A percentile compares a stretch with the other conserved stretches of the same genome.
Conservation (phyloP, 2,888 invertebrate genomes). For the Oxytorus armatus region DNA sequence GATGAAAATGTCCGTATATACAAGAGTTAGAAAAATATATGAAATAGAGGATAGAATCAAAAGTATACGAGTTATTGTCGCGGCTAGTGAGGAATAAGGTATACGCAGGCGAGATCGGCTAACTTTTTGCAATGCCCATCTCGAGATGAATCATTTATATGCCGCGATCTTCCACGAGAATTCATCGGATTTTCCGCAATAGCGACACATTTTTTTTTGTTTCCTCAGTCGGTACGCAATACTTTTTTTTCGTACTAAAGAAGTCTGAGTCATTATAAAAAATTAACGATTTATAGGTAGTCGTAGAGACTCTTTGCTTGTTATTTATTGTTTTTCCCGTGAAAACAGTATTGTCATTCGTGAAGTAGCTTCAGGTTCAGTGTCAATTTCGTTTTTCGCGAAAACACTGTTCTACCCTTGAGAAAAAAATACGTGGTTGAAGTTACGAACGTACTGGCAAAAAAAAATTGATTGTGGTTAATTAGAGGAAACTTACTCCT, state of each 20-base stretch:
- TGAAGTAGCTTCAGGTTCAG: too few species aligned
- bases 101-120: constrained; percentile 15
- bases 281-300: too few species aligned
- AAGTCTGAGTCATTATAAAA: background rate
- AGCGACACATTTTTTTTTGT: constrained; percentile 1
- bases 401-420: too few species aligned
- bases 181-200: constrained; percentile 26
- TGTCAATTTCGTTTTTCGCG: too few species aligned
- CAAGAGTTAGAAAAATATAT: constrained; percentile 31
- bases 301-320: too few species aligned
- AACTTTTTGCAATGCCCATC: constrained; percentile 33
- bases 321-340: too few species aligned
- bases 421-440: too few species aligned
- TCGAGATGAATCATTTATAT: constrained; percentile 53
- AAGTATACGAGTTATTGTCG: background rate
- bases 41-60: constrained; percentile 2
- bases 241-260: background rate
- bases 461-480: too few species aligned
- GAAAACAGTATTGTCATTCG: too few species aligned
- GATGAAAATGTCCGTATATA: too few species aligned
- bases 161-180: constrained; percentile 23
- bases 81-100: constrained; percentile 26
- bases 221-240: background rate
- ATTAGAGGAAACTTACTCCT: too few species aligned
- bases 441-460: too few species aligned